Percentiles rank a stretch among this genome's conserved stretches.
Evolutionary conservation across 2,888 invertebrate species (phyloP).

Genomic region (Conistra vaccinii): DNA sequence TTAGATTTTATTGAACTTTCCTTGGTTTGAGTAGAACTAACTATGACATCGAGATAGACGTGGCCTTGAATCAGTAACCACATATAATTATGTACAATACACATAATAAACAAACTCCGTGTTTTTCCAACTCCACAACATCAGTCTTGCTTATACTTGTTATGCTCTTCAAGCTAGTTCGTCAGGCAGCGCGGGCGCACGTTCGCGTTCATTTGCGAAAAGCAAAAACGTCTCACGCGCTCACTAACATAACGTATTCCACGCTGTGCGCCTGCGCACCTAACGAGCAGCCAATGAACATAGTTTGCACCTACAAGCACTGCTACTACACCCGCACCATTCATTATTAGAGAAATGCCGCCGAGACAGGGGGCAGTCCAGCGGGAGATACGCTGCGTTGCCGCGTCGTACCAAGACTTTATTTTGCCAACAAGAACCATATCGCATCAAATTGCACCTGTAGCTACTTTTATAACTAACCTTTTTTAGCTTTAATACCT

Average conservation of each 20-base stretch:
- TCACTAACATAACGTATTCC: slow-evolving; percentile 59
- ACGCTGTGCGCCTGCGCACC: slow-evolving; percentile 50
- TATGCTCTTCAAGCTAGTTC: slow-evolving; percentile 62
- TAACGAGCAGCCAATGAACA: slow-evolving; percentile 57
- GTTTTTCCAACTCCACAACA: slow-evolving; percentile 34
- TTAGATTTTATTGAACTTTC: not conserved
- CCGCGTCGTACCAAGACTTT: not conserved
- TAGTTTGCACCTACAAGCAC: slow-evolving; percentile 52
- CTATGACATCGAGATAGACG: not conserved
- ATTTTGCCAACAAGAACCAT: not conserved
- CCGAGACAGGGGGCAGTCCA: not conserved
- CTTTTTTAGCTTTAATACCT: not conserved
- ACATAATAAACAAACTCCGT: slow-evolving; percentile 21
- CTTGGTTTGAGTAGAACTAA: not conserved
- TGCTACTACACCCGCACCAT: slow-evolving; percentile 13
- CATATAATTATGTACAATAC: no score
- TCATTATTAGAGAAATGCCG: slow-evolving; percentile 42
- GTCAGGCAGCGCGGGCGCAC: slow-evolving; percentile 41
- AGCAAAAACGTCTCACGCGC: slow-evolving; percentile 59
- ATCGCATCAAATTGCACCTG: not conserved
- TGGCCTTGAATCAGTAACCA: not conserved
- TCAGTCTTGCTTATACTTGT: slow-evolving; percentile 26
- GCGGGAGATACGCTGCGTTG: slow-evolving; percentile 11
- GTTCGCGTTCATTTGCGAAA: slow-evolving; percentile 46
- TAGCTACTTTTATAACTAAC: not conserved